phyloP scores from a whole-genome alignment of 2,113 vertebrate genomes.

The Falco punctatus region DNA sequence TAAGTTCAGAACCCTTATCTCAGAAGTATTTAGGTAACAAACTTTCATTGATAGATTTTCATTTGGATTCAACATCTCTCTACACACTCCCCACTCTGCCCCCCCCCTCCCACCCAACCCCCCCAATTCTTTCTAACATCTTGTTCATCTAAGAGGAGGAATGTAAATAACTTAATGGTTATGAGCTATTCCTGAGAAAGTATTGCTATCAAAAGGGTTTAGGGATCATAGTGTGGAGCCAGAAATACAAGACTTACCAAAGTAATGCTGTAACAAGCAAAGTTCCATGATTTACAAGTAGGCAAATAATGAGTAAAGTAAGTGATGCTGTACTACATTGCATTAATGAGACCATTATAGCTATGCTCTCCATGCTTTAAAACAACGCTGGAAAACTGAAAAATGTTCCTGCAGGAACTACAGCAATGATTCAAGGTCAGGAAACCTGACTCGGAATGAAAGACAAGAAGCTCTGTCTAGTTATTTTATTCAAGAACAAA shows the following conservation, averaged over 20 bases:
- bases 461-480: not conserved
- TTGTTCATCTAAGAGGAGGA: not conserved
- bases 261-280: not conserved
- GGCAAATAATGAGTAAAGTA: not conserved
- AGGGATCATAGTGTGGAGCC: not conserved
- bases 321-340: not conserved
- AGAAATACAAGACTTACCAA: not conserved
- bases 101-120: not conserved
- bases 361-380: not conserved
- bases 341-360: not conserved
- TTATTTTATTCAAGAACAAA: not conserved
- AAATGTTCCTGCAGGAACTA: not conserved
- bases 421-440: not conserved
- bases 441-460: not conserved
- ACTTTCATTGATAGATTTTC: not conserved
- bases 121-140: not conserved
- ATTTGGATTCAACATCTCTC: not conserved
- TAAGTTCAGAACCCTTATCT: not conserved
- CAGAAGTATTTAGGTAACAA: not conserved
- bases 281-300: not conserved
- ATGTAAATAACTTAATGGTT: not conserved
- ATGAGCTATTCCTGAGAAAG: not conserved
- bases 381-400: not conserved
- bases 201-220: not conserved
- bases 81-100: too few species aligned